Evolutionary conservation across 2,888 invertebrate genomes (phyloP).

Genomic region (Acholoe squamosa): DNA sequence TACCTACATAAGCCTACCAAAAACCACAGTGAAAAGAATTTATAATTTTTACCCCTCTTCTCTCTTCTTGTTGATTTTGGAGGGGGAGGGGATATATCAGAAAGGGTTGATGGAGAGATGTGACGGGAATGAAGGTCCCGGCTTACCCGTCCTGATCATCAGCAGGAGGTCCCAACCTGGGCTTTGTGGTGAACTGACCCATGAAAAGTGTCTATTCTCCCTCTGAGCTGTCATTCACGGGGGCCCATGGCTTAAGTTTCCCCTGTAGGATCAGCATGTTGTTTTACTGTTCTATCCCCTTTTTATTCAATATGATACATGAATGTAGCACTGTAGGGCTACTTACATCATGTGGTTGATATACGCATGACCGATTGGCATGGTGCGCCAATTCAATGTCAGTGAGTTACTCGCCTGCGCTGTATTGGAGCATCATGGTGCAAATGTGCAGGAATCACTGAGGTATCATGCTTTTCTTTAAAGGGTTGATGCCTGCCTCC

Average conservation of each 20-base stretch:
- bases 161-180: conserved; percentile 25
- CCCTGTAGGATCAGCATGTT: neutral
- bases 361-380: too few species aligned
- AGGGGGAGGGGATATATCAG: conserved; percentile 36
- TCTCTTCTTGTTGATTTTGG: neutral
- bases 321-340: too few species aligned
- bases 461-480: too few species aligned
- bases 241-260: neutral
- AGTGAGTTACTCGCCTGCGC: too few species aligned
- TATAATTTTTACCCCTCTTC: neutral
- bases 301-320: too few species aligned
- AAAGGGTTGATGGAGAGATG: neutral
- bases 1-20: neutral
- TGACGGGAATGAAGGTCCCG: neutral
- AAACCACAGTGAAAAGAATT: neutral
- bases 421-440: too few species aligned
- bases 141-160: conserved; percentile 8
- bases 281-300: too few species aligned
- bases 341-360: too few species aligned
- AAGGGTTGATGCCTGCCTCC: neutral
- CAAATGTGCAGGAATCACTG: too few species aligned
- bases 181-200: neutral
- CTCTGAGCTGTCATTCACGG: conserved; percentile 32
- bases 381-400: too few species aligned
- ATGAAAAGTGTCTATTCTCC: conserved; percentile 38